Evolutionary conservation across 2,888 invertebrate genomes (phyloP).

Genomic region (Calliphora vomitoria): DNA sequence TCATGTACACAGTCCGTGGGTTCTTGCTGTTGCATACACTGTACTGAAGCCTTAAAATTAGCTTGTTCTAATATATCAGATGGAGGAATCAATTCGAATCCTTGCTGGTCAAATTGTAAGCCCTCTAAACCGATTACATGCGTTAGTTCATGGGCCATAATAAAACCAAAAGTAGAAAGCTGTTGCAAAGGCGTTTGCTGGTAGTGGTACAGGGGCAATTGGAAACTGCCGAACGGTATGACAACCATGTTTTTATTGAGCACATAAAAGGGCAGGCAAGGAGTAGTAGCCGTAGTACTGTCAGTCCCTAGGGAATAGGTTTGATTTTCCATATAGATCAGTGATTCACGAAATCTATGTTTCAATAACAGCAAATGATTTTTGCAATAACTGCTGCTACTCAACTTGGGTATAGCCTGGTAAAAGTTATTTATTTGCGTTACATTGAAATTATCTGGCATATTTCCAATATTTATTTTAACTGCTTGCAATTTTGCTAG

Average conservation of each 20-base stretch:
- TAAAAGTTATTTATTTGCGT: neutral
- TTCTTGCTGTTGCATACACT: slow-evolving; percentile 75
- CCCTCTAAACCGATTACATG: slow-evolving; percentile 79
- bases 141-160: slow-evolving; percentile 79
- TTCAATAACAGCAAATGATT: neutral
- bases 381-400: slow-evolving; percentile 40
- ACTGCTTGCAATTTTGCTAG: neutral
- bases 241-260: slow-evolving; percentile 77
- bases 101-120: slow-evolving; percentile 50
- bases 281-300: slow-evolving; percentile 67
- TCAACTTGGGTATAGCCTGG: neutral
- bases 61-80: neutral
- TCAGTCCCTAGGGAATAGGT: slow-evolving; percentile 1
- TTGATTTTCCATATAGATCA: neutral
- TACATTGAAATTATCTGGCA: neutral
- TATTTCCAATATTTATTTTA: slow-evolving; percentile 5
- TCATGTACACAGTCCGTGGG: slow-evolving; percentile 77
- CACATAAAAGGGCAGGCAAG: slow-evolving; percentile 77
- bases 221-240: slow-evolving; percentile 78
- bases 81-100: neutral
- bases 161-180: slow-evolving; percentile 79
- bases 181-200: slow-evolving; percentile 78
- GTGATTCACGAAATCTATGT: neutral
- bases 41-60: slow-evolving; percentile 50
- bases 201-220: slow-evolving; percentile 75